phyloP scores from a whole-genome alignment of 2,888 invertebrate species.

The Pachliopta kotzebuea region DNA sequence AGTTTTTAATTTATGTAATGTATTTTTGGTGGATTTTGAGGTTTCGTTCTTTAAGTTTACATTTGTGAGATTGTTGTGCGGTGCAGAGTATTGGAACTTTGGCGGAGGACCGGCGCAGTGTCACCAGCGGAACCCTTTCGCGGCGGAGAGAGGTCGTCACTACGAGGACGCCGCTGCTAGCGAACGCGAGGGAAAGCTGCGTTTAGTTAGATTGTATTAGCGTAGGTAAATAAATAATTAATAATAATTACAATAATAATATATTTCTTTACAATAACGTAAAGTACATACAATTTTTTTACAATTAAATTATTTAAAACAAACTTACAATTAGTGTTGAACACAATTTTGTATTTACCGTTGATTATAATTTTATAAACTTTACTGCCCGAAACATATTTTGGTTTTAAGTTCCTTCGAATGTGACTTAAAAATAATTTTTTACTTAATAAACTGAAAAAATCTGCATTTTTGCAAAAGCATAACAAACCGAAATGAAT shows the following conservation, averaged over 20 bases:
- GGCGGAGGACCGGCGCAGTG: constrained; percentile 67
- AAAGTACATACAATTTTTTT: neutral
- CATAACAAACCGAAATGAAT: neutral
- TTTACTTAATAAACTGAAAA: neutral
- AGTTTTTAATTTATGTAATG: too few species aligned
- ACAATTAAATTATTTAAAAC: neutral
- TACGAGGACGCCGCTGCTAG: constrained; percentile 85
- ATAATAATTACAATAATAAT: constrained; percentile 15
- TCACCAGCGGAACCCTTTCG: constrained; percentile 68
- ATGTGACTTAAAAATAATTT: neutral
- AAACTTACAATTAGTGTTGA: neutral
- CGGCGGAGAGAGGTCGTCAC: constrained; percentile 84
- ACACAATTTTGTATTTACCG: neutral
- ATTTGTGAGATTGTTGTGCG: constrained; percentile 21
- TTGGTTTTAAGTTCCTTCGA: too few species aligned
- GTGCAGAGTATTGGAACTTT: constrained; percentile 66
- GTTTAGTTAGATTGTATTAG: constrained; percentile 63
- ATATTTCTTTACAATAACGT: constrained; percentile 11
- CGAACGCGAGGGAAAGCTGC: constrained; percentile 84
- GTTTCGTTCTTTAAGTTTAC: neutral
- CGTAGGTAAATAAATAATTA: constrained; percentile 10
- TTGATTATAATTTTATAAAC: neutral
- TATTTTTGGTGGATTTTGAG: too few species aligned
- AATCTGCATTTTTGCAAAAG: neutral
- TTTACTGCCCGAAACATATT: neutral